Evolutionary conservation across 1,140 invertebrate species (phyloP), one percentile per base, ranked within the genome.

Genomic region (Tenebrio molitor): DNA sequence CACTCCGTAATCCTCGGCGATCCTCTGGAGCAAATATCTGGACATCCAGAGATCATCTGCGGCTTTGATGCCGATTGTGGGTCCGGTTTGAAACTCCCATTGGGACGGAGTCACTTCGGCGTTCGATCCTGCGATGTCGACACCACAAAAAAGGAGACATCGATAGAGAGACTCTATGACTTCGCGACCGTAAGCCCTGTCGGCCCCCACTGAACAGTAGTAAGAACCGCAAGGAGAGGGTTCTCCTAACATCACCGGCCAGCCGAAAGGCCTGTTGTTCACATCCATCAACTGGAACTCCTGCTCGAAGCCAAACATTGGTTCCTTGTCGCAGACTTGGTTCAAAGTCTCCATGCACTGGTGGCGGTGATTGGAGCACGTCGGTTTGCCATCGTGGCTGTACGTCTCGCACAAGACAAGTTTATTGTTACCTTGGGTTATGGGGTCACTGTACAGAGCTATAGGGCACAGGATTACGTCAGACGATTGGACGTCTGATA

Each of bases 301-400:
- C 76, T 88, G 87, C 78, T 91, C 89, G 73, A 94, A 97, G 1
- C 97, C 97, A 81, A 99, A 99, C 97, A 96, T 98, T 0, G 97
- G 96, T 64, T 94, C 88, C 1, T 91, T 86, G 16, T 92, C 90
- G 42, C 90, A 90, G 1, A 91, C 93, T 64, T 87, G 86, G 36
- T 92, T 88, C 86, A 91, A 89, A 0, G 91, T 91, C 71, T 95
- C 90, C 3, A 91, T 85, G 80, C 94, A 96, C 0, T 85, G 83
- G 66, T 88, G 81, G 41, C 96, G 89, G 72, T 95, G 88, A 82
- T 98, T 98, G 4, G 92, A 92, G 1, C 72, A 69, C 86, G 82
- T 93, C 88, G 78, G 79, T 70, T 78, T 73, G 19, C 74, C 70
- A n/a, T 79, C 75, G 82, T 90, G 89, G 73, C 89, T 89, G 81